phyloP scores from a whole-genome alignment of 2,113 vertebrate genomes.

The Pelvicachromis taeniatus region DNA sequence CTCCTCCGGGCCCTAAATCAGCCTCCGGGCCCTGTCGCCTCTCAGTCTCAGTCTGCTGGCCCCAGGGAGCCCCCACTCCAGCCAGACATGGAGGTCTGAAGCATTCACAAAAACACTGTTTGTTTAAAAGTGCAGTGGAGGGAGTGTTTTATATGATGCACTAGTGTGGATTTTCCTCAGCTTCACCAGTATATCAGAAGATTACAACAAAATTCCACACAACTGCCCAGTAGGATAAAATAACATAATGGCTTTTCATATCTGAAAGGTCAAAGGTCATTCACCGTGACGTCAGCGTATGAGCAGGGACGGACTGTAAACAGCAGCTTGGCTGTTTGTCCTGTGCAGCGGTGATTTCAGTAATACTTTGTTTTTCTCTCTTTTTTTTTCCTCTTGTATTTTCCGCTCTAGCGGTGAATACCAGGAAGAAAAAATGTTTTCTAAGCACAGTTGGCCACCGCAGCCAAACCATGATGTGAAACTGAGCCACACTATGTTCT shows the following conservation, averaged over 20 bases:
- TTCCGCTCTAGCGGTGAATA: neutral
- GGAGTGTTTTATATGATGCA: neutral
- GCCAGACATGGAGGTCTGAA: slow-evolving; percentile 1
- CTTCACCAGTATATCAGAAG: neutral
- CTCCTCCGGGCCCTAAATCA: slow-evolving; percentile 58
- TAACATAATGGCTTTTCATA: neutral
- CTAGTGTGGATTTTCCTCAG: neutral
- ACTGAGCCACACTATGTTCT: neutral
- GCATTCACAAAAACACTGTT: slow-evolving; percentile 5
- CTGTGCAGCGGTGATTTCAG: neutral
- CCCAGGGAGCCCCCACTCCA: slow-evolving; percentile 36
- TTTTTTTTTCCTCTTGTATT: neutral
- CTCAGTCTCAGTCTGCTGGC: slow-evolving; percentile 38
- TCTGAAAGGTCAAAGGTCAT: neutral
- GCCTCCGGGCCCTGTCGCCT: slow-evolving; percentile 33
- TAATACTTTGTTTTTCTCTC: neutral
- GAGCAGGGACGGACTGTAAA: neutral
- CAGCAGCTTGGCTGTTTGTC: neutral
- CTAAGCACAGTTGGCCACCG: neutral
- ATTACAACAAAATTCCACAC: neutral
- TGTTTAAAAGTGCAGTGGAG: neutral
- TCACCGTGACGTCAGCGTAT: neutral
- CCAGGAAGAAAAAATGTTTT: neutral
- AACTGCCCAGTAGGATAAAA: neutral
- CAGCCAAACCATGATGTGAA: neutral